Percentiles rank a stretch among this genome's conserved stretches.
Evolutionary conservation across 2,888 invertebrate species (phyloP).

Genomic region (Geotrupes spiniger): DNA sequence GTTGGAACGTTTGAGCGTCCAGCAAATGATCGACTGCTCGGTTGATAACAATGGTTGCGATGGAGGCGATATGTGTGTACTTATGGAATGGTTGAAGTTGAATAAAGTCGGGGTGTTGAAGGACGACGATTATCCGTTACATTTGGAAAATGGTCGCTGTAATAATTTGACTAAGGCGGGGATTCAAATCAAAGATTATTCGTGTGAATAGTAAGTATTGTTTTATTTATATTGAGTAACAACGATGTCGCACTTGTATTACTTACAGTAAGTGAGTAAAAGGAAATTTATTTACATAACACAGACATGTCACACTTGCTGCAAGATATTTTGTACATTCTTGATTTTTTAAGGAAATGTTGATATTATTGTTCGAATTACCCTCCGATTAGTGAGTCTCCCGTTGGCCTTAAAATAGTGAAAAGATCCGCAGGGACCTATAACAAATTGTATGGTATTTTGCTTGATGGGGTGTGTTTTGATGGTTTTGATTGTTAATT

Average conservation of each 20-base stretch:
- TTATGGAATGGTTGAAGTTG: conserved; percentile 68
- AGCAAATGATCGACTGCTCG: conserved; percentile 82
- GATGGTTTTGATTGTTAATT: too few species aligned
- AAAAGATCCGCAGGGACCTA: too few species aligned
- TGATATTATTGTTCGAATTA: too few species aligned
- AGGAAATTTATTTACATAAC: too few species aligned
- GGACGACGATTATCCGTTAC: conserved; percentile 63
- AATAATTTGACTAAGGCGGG: conserved; percentile 50
- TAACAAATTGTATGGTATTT: too few species aligned
- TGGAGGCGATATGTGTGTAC: conserved; percentile 78
- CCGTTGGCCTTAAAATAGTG: too few species aligned
- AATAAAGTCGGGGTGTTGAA: conserved; percentile 57
- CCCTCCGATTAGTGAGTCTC: too few species aligned
- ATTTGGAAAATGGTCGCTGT: conserved; percentile 53
- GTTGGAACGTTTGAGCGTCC: conserved; percentile 65
- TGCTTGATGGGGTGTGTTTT: too few species aligned
- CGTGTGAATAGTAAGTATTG: conserved; percentile 65
- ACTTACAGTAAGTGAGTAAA: not conserved
- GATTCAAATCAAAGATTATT: conserved; percentile 55
- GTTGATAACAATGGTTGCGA: conserved; percentile 67
- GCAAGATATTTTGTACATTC: too few species aligned
- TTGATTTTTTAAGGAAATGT: too few species aligned
- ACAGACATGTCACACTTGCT: too few species aligned
- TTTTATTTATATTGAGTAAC: conserved; percentile 8
- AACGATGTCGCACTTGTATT: not conserved